These are phyloP conservation scores for Nematostella vectensis DNA, from an alignment of 92 coral and sea anemone genomes.

Conservation along the genomic window DNA sequence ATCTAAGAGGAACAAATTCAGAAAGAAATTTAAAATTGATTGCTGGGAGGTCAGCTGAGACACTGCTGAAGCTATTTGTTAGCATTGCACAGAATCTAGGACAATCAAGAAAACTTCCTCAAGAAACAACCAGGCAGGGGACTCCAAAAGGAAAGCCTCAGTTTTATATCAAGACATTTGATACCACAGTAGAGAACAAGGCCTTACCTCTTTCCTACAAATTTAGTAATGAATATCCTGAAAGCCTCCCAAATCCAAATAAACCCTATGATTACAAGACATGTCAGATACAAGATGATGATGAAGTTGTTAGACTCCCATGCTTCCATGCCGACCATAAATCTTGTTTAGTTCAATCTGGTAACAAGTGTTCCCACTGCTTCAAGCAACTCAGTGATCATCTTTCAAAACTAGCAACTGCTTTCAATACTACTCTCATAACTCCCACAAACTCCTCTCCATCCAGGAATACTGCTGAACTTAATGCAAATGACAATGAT, in stretches of 20 bases:
- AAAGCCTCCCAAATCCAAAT: constrained; percentile 1
- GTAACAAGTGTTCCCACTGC: constrained; percentile 17
- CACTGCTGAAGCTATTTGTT: constrained; percentile 11
- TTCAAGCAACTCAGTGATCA: constrained; percentile 5
- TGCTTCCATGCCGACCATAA: constrained; percentile 23
- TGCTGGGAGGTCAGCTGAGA: constrained; percentile 22
- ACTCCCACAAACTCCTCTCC: constrained; percentile 4
- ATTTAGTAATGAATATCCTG: constrained; percentile 2
- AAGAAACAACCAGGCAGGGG: constrained; percentile 9
- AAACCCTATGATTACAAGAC: constrained; percentile 9
- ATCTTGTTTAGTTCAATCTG: neutral
- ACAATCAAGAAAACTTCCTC: constrained; percentile 11
- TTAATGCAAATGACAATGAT: neutral
- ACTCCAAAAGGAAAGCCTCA: constrained; percentile 19
- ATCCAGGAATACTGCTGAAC: neutral
- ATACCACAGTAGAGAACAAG: constrained; percentile 14
- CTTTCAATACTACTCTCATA: constrained; percentile 6
- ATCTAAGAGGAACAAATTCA: constrained; percentile 14
- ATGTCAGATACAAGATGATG: constrained; percentile 2
- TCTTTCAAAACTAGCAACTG: neutral
- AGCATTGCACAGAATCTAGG: constrained; percentile 19
- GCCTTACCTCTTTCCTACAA: constrained; percentile 19
- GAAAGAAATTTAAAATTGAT: constrained; percentile 19
- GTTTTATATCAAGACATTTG: constrained; percentile 17
- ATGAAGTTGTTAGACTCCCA: constrained; percentile 8